Conservation (phyloP, 1,140 invertebrate genomes). For the Cyrtorhinus lividipennis region DNA sequence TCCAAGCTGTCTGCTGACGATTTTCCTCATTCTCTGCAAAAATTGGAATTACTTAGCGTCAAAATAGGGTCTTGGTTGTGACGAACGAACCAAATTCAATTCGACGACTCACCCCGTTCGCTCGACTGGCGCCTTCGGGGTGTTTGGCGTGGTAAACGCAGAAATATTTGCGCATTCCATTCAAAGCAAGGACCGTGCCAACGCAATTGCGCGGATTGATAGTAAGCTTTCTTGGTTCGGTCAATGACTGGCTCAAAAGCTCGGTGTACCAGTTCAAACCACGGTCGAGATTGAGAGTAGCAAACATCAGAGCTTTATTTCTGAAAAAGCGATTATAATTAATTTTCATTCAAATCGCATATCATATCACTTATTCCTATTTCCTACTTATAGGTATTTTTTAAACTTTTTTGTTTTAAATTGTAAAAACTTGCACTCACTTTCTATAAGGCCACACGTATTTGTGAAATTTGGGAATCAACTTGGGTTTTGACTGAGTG, state of each 20-base stretch:
- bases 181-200: slow-evolving; percentile 89
- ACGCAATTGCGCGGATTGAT: slow-evolving; percentile 95
- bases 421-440: slow-evolving; percentile 42
- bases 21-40: slow-evolving; percentile 41
- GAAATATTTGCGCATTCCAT: slow-evolving; percentile 93
- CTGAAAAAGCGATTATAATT: slow-evolving; percentile 33
- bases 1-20: slow-evolving; percentile 44
- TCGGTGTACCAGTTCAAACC: slow-evolving; percentile 79
- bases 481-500: slow-evolving; percentile 64
- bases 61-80: too few relatives aligned
- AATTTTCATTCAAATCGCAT: too few relatives aligned
- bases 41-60: too few relatives aligned
- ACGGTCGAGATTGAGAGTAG: slow-evolving; percentile 79
- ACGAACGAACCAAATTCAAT: slow-evolving; percentile 3
- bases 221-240: slow-evolving; percentile 62
- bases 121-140: slow-evolving; percentile 31
- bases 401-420: too few relatives aligned
- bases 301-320: slow-evolving; percentile 85
- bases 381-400: too few relatives aligned
- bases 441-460: slow-evolving; percentile 90
- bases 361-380: too few relatives aligned
- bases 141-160: slow-evolving; percentile 97
- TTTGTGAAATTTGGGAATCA: slow-evolving; percentile 82
- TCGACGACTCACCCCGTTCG: background rate
- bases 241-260: slow-evolving; percentile 67